A percentile compares a stretch with the other conserved stretches of the same genome.
Conservation (phyloP, 2,888 invertebrate genomes). For the Phortica magna region DNA sequence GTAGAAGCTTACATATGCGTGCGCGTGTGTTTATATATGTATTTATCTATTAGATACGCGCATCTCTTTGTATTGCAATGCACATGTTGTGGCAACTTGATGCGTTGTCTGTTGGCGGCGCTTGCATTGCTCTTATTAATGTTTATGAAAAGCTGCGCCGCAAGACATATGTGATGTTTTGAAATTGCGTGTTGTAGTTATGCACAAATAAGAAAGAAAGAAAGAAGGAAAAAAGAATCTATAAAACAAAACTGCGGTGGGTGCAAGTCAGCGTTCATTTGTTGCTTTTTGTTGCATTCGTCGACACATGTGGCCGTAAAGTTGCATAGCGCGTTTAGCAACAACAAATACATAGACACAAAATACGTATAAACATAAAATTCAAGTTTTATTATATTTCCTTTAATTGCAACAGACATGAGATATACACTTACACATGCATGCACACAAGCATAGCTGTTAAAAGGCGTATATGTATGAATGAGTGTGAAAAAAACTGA, state of each 20-base stretch:
- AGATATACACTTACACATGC: background rate
- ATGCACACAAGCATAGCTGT: background rate
- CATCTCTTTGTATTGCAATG: conserved; percentile 5
- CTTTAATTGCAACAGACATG: background rate
- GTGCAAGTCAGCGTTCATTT: conserved; percentile 22
- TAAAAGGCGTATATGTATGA: background rate
- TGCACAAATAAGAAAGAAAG: background rate
- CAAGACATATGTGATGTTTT: conserved; percentile 12
- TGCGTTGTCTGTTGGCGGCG: background rate
- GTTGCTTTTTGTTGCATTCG: background rate
- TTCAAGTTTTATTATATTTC: background rate
- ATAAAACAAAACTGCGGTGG: conserved; percentile 9
- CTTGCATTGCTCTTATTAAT: background rate
- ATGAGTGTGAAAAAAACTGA: background rate
- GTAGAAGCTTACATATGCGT: background rate
- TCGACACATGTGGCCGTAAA: background rate
- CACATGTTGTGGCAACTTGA: conserved; percentile 10
- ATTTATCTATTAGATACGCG: conserved; percentile 19
- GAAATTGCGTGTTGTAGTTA: conserved; percentile 13
- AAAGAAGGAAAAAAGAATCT: conserved; percentile 1
- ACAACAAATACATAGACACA: background rate
- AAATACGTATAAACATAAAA: background rate
- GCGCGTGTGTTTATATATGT: conserved; percentile 8
- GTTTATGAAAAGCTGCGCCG: background rate
- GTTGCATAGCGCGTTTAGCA: background rate